phyloP scores from a whole-genome alignment of 2,888 invertebrate species.

The Drosophila falleni region DNA sequence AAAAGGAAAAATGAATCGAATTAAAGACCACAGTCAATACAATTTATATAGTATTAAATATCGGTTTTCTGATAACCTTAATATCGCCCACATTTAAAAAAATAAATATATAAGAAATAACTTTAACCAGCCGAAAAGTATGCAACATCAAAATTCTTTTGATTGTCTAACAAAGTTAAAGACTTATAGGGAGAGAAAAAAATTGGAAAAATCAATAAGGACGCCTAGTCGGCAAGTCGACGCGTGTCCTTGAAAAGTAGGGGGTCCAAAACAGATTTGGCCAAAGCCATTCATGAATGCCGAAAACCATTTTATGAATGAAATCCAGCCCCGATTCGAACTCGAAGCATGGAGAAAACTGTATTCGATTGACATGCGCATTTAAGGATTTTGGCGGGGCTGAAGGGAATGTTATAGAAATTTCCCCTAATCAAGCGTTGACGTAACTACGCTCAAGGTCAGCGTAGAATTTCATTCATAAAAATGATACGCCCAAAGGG shows the following conservation, averaged over 20 bases:
- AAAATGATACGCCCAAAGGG: slow-evolving; percentile 63
- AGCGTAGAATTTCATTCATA: slow-evolving; percentile 82
- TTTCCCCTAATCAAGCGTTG: slow-evolving; percentile 56
- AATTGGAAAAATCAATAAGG: slow-evolving; percentile 67
- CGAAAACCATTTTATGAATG: slow-evolving; percentile 61
- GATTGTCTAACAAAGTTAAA: slow-evolving; percentile 30
- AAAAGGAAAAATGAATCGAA: not conserved
- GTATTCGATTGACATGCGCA: slow-evolving; percentile 53
- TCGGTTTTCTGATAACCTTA: not conserved
- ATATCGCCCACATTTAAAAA: not conserved
- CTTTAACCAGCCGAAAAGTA: slow-evolving; percentile 10
- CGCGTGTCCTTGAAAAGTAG: slow-evolving; percentile 65
- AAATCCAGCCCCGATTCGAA: slow-evolving; percentile 42
- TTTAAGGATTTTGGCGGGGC: not conserved
- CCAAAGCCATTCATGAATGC: slow-evolving; percentile 61
- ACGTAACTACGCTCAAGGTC: slow-evolving; percentile 78
- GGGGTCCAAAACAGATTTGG: slow-evolving; percentile 24
- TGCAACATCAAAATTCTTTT: not conserved
- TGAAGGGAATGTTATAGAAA: not conserved
- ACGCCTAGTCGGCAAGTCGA: slow-evolving; percentile 52
- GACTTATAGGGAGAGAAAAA: slow-evolving; percentile 9
- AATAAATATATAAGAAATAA: not conserved
- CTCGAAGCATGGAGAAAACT: slow-evolving; percentile 24
- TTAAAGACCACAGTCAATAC: not conserved
- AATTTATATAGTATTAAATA: not conserved